Percentiles rank a stretch among this genome's conserved stretches.
These are phyloP conservation scores for Acipenser transmontanus DNA, from an alignment of 2,797 vertebrate species.

Conservation along the genomic window DNA sequence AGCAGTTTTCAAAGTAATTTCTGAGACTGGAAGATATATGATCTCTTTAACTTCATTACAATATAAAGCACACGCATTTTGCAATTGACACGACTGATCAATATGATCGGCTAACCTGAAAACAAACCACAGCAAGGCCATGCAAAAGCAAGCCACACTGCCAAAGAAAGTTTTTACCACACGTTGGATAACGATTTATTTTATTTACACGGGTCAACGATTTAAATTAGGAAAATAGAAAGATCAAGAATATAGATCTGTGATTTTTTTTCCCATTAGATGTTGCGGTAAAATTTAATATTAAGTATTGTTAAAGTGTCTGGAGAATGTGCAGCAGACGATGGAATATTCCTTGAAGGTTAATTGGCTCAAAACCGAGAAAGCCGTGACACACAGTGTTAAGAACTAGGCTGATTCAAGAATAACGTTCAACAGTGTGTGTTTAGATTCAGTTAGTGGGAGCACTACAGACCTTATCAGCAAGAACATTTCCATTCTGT, in stretches of 20 bases:
- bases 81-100: conserved; percentile 48
- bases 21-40: conserved; percentile 9
- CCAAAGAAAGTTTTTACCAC: not conserved
- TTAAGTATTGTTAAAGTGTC: conserved; percentile 16
- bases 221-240: conserved; percentile 23
- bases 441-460: no score
- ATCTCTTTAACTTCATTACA: conserved; percentile 35
- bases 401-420: no score
- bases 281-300: conserved; percentile 26
- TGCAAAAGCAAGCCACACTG: conserved; percentile 36
- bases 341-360: no score
- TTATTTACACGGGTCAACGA: conserved; percentile 32
- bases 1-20: not conserved
- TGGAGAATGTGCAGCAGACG: conserved; percentile 27
- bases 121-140: conserved; percentile 33
- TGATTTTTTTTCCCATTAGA: conserved; percentile 6
- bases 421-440: no score
- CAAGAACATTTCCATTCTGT: no score
- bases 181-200: no score
- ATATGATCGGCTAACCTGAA: conserved; percentile 53
- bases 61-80: conserved; percentile 36
- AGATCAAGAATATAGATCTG: conserved; percentile 18
- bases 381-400: no score
- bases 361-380: no score
- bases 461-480: no score